phyloP scores from a whole-genome alignment of 1,140 invertebrate genomes.

The Drosophila kepulauana region DNA sequence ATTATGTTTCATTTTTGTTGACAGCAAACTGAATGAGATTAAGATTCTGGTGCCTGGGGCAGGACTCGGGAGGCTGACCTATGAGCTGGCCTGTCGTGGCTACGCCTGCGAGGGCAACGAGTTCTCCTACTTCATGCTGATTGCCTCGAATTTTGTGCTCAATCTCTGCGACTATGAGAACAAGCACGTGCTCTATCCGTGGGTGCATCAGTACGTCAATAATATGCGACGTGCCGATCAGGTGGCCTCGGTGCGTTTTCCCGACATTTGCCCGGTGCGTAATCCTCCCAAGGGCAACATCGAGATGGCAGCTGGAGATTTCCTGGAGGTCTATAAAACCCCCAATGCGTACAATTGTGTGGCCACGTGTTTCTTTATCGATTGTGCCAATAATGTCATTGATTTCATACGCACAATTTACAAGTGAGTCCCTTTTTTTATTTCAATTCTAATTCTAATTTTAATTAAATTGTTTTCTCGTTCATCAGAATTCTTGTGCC shows the following conservation, averaged over 20 bases:
- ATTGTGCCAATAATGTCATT: conserved; percentile 98
- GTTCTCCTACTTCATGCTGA: conserved; percentile 98
- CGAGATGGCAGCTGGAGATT: conserved; percentile 98
- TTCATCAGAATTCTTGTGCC: conserved; percentile 91
- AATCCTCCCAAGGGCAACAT: conserved; percentile 88
- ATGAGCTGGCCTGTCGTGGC: conserved; percentile 95
- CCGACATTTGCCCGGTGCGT: conserved; percentile 94
- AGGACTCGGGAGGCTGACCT: conserved; percentile 96
- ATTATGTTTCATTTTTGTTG: background rate
- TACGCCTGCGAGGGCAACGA: conserved; percentile 98
- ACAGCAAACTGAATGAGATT: conserved; percentile 86
- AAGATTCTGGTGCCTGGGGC: conserved; percentile 97
- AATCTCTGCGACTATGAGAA: conserved; percentile 89
- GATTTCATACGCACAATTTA: conserved; percentile 98
- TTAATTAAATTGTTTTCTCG: background rate
- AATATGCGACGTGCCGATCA: conserved; percentile 94
- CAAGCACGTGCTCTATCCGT: conserved; percentile 90
- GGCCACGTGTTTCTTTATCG: conserved; percentile 98
- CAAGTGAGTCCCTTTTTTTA: conserved; percentile 82
- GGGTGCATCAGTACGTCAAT: conserved; percentile 97
- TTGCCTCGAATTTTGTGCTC: conserved; percentile 97
- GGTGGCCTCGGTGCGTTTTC: conserved; percentile 91
- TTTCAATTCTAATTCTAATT: background rate
- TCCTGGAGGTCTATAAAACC: conserved; percentile 93
- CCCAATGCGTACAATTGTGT: conserved; percentile 95